Percentiles rank a stretch among this genome's conserved stretches.
Evolutionary conservation across 2,113 vertebrate genomes (phyloP).

Genomic region (rat (Rattus norvegicus)): GRCr8 NC_086024.1:95491501-95492000

Average conservation of each 20-base stretch:
- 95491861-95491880: background rate
- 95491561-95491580: background rate
- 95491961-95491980: background rate
- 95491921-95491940: background rate
- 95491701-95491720: background rate
- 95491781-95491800: background rate
- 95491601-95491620: background rate
- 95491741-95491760: background rate
- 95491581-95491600: background rate
- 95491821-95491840: background rate
- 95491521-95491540: background rate
- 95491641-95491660: too few species aligned
- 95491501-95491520: background rate
- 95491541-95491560: background rate
- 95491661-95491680: background rate
- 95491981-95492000: background rate
- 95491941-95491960: background rate
- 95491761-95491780: background rate
- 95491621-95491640: background rate
- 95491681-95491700: fast-evolving
- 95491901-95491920: background rate
- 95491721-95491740: background rate
- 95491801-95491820: background rate
- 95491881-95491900: background rate
- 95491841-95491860: background rate